These are phyloP conservation scores for Acyrthosiphon pisum DNA, from an alignment of 1,140 invertebrate genomes.

Conservation along the genomic window DNA sequence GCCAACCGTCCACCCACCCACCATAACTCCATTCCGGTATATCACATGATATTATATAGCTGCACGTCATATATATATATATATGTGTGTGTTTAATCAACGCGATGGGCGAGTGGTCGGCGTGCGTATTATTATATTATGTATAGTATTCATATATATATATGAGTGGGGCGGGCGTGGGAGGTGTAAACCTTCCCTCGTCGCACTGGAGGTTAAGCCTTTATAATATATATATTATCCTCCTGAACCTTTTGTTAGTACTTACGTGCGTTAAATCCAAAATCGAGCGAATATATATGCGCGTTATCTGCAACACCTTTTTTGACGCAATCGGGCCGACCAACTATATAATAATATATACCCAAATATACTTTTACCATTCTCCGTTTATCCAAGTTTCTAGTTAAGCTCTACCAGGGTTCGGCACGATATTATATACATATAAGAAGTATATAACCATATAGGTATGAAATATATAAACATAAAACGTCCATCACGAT, in stretches of 20 bases:
- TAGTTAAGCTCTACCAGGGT: neutral
- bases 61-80: neutral
- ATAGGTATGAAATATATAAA: neutral
- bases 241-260: slow-evolving; percentile 29
- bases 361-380: neutral
- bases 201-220: neutral
- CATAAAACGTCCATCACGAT: neutral
- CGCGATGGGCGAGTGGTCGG: neutral
- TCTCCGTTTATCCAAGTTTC: neutral
- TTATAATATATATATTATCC: slow-evolving; percentile 23
- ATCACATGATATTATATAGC: neutral
- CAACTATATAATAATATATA: neutral
- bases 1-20: neutral
- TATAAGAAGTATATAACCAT: too few species aligned
- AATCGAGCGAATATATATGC: neutral
- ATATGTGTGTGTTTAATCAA: neutral
- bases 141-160: neutral
- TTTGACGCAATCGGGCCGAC: slow-evolving; percentile 18
- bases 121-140: neutral
- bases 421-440: neutral
- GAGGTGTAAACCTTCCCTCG: neutral
- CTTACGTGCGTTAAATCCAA: slow-evolving; percentile 46
- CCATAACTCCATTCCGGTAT: neutral
- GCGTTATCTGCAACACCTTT: slow-evolving; percentile 20
- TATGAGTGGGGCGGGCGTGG: neutral